A percentile compares a stretch with the other conserved stretches of the same genome.
These are phyloP conservation scores for Neoascia interrupta DNA, from an alignment of 2,888 invertebrate genomes.

Conservation along the genomic window DNA sequence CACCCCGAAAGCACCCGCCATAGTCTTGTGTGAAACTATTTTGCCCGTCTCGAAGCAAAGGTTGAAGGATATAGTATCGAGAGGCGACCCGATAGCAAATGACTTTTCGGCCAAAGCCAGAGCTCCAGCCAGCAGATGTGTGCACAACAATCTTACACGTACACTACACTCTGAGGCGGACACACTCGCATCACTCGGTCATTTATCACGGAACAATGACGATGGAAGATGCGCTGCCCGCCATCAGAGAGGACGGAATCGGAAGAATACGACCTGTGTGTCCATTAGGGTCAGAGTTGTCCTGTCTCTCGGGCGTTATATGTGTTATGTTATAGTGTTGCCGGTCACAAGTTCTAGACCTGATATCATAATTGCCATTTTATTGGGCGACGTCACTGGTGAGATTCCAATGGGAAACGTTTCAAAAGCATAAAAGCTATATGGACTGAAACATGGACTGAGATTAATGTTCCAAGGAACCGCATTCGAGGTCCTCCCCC, in stretches of 20 bases:
- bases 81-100: slow-evolving; percentile 40
- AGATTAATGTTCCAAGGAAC: slow-evolving; percentile 48
- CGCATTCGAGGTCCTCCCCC: slow-evolving; percentile 5
- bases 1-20: slow-evolving; percentile 9
- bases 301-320: slow-evolving; percentile 38
- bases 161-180: slow-evolving; percentile 25
- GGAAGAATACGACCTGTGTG: slow-evolving; percentile 16
- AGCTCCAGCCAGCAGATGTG: slow-evolving; percentile 35
- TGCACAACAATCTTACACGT: slow-evolving; percentile 51
- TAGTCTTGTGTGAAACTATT: slow-evolving; percentile 12
- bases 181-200: slow-evolving; percentile 51
- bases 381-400: slow-evolving; percentile 65
- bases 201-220: slow-evolving; percentile 67
- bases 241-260: neutral
- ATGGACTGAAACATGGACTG: slow-evolving; percentile 7
- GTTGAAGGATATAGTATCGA: slow-evolving; percentile 28
- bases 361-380: slow-evolving; percentile 70
- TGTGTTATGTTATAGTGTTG: slow-evolving; percentile 1
- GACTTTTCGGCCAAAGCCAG: slow-evolving; percentile 55
- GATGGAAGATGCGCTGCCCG: slow-evolving; percentile 17
- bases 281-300: slow-evolving; percentile 67
- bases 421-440: slow-evolving; percentile 44
- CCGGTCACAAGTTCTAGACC: slow-evolving; percentile 18
- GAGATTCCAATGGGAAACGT: slow-evolving; percentile 28
- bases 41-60: no score